These are phyloP conservation scores for Zaprionus nigranus DNA, from an alignment of 1,140 invertebrate species.

Conservation along the genomic window DNA sequence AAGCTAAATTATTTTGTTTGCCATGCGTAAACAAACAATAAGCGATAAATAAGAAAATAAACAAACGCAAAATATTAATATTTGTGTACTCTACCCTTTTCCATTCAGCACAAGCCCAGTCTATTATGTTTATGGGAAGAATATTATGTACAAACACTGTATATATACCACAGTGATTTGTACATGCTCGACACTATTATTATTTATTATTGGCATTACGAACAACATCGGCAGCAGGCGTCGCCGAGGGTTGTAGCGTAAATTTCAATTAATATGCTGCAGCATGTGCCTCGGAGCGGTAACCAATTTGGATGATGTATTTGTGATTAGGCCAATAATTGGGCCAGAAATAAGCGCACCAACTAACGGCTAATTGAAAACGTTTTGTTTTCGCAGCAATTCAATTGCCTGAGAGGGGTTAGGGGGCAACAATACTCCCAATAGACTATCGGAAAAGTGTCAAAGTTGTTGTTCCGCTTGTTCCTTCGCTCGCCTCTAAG, in stretches of 20 bases:
- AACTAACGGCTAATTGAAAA: slow-evolving; percentile 34
- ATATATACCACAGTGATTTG: slow-evolving; percentile 6
- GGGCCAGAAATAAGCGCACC: slow-evolving; percentile 22
- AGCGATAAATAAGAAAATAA: slow-evolving; percentile 48
- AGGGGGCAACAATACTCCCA: background rate
- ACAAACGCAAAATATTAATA: slow-evolving; percentile 37
- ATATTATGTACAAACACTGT: slow-evolving; percentile 15
- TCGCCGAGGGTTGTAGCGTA: slow-evolving; percentile 15
- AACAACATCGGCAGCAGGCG: slow-evolving; percentile 27
- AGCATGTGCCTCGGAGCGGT: slow-evolving; percentile 18
- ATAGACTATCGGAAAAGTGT: slow-evolving; percentile 9
- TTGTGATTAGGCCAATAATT: slow-evolving; percentile 44
- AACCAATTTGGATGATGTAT: slow-evolving; percentile 42
- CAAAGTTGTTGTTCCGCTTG: slow-evolving; percentile 27
- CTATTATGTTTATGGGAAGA: slow-evolving; percentile 17
- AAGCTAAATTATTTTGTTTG: slow-evolving; percentile 15
- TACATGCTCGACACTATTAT: slow-evolving; percentile 18
- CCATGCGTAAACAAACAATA: slow-evolving; percentile 36
- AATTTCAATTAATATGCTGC: slow-evolving; percentile 46
- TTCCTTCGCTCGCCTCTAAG: background rate
- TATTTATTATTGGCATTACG: slow-evolving; percentile 34
- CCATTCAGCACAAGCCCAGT: background rate
- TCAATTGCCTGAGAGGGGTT: background rate
- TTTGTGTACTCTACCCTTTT: background rate
- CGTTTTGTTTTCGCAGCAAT: slow-evolving; percentile 43